phyloP scores from a whole-genome alignment of 2,113 vertebrate species.

The Elachura formosa region DNA sequence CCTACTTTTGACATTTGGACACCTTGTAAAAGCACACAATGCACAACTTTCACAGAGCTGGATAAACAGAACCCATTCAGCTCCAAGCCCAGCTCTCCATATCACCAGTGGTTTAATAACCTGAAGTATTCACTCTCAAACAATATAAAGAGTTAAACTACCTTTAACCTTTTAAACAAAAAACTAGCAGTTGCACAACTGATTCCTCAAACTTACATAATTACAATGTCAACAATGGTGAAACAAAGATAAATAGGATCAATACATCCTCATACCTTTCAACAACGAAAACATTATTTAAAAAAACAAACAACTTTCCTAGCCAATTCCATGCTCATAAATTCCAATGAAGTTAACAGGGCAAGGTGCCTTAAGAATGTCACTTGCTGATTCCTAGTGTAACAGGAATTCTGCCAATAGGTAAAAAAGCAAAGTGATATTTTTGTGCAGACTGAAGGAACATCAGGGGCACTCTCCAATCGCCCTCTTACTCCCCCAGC shows the following conservation, averaged over 20 bases:
- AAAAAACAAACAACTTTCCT: neutral
- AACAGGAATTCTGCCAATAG: neutral
- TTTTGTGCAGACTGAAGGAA: neutral
- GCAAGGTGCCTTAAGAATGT: neutral
- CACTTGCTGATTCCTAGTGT: neutral
- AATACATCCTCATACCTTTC: neutral
- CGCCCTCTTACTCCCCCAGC: neutral
- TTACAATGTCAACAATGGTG: neutral
- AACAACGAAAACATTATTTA: neutral
- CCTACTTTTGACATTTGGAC: neutral
- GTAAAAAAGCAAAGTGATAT: neutral
- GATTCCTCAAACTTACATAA: neutral
- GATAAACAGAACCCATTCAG: neutral
- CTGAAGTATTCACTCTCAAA: neutral
- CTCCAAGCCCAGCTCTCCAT: neutral
- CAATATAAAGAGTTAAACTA: neutral
- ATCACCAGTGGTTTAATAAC: neutral
- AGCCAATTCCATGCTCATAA: neutral
- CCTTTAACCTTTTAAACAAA: neutral
- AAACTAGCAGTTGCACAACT: neutral
- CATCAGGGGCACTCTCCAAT: neutral
- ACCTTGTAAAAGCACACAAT: neutral
- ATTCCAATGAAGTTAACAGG: neutral
- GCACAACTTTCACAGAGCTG: neutral
- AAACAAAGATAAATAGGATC: conserved; percentile 11